Evolutionary conservation across 2,113 vertebrate species (phyloP), one percentile per base, ranked within the genome.

Genomic region (Rhipidura dahli): DNA sequence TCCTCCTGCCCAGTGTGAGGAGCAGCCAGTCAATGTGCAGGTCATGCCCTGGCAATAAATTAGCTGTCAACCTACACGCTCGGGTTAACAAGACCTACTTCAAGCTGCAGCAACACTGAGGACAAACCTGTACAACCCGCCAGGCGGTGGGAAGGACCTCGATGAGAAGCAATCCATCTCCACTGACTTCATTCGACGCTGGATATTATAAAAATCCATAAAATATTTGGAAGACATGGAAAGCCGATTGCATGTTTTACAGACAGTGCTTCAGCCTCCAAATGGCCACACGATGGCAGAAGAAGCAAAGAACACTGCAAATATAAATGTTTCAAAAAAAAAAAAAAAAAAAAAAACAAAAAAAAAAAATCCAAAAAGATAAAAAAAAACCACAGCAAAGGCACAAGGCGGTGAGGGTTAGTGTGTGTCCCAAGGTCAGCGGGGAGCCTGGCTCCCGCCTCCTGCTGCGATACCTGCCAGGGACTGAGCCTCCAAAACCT

Each of bases 241-340:
- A 37, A 49, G 26, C 8, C 1, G 3, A 15, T 0, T 1, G 37
- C 14, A 2, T 0, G 14, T 8, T 64, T 12, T 40, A 7, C 17
- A 3, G 24, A 2, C 37, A 11, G 45, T 10, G 3, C 10, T 35
- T 50, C 26, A 26, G 70, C 30, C 79, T 47, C 76, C 10, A 6
- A 5, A 0, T 27, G 75, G 79, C 96, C 96, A 70, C 95, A 73
- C 40, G 94, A 59, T 96, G 96, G 95, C 96, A 88, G 95, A 71
- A 91, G 91, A 42, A 71, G 90, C 96, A 83, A 93, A 87, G 65
- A 84, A 61, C 45, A 3, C 0, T 5, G 49, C 5, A 18, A 28
- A 72, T 57, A 33, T 8, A 5, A 28, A 5, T 2, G n/a, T n/a
- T n/a, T n/a, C n/a, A n/a, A n/a, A n/a, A n/a, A n/a, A n/a, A n/a